phyloP scores from a whole-genome alignment of 2,888 invertebrate species.

The Griposia aprilina region DNA sequence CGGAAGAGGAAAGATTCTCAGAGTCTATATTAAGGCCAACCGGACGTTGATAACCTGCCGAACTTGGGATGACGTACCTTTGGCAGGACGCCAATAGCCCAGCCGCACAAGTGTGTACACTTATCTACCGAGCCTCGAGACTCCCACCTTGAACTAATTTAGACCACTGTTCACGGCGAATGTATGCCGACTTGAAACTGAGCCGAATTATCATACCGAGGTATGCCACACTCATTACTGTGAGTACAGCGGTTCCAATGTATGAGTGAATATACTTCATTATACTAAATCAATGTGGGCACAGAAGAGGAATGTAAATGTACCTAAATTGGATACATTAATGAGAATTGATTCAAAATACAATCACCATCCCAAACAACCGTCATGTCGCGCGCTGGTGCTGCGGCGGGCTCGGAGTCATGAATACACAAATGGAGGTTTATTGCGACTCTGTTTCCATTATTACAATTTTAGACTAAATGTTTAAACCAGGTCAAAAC shows the following conservation, averaged over 20 bases:
- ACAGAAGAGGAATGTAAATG: constrained; percentile 69
- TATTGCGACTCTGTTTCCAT: constrained; percentile 76
- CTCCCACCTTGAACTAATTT: constrained; percentile 73
- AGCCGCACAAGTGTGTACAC: constrained; percentile 69
- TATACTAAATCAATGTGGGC: constrained; percentile 66
- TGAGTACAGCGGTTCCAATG: constrained; percentile 46
- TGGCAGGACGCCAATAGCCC: constrained; percentile 80
- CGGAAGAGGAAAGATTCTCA: constrained; percentile 80
- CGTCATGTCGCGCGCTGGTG: constrained; percentile 58
- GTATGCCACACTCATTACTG: constrained; percentile 56
- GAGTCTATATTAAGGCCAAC: constrained; percentile 81
- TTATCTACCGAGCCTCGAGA: constrained; percentile 69
- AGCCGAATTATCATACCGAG: constrained; percentile 58
- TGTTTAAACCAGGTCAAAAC: constrained; percentile 68
- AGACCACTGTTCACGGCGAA: constrained; percentile 60
- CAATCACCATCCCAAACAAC: constrained; percentile 77
- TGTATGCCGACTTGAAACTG: constrained; percentile 57
- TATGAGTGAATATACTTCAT: constrained; percentile 60
- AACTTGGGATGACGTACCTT: constrained; percentile 77
- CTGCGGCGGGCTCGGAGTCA: constrained; percentile 72
- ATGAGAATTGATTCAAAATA: constrained; percentile 80
- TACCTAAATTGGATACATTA: constrained; percentile 69
- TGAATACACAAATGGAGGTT: constrained; percentile 82
- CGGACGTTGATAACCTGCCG: constrained; percentile 86
- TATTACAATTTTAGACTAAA: constrained; percentile 72